Conservation (phyloP, 2,888 invertebrate genomes). For the Plebejus anna region DNA sequence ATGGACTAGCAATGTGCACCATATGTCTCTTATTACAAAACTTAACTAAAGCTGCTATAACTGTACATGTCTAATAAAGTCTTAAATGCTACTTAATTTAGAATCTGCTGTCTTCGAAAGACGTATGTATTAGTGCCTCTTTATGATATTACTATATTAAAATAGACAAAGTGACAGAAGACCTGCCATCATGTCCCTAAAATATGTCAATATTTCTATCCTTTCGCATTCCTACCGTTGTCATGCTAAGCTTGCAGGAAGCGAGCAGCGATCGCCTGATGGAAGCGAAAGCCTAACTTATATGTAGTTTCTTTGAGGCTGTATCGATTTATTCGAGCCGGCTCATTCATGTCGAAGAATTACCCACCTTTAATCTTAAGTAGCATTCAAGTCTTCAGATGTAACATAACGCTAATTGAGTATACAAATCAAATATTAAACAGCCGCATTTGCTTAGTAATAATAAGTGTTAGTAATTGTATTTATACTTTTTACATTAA, state of each 20-base stretch:
- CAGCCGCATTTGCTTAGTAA: background rate
- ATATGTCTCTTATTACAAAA: conserved; percentile 17
- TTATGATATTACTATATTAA: background rate
- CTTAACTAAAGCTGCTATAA: background rate
- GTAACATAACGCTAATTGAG: background rate
- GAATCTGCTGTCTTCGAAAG: background rate
- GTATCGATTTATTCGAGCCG: no score
- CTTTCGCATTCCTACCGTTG: no score
- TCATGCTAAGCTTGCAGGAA: no score
- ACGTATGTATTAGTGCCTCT: background rate
- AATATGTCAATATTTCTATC: background rate
- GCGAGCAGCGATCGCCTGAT: no score
- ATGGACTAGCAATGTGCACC: conserved; percentile 27
- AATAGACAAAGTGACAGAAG: no score
- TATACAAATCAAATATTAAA: background rate
- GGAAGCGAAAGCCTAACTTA: no score
- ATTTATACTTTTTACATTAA: background rate
- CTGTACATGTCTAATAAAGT: background rate
- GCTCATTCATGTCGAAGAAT: background rate
- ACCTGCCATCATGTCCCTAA: no score
- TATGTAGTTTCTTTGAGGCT: no score
- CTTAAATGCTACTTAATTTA: background rate
- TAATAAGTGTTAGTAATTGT: background rate
- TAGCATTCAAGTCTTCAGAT: background rate
- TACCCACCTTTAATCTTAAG: background rate